phyloP scores from a whole-genome alignment of 2,888 invertebrate species.

The Macaria liturata region DNA sequence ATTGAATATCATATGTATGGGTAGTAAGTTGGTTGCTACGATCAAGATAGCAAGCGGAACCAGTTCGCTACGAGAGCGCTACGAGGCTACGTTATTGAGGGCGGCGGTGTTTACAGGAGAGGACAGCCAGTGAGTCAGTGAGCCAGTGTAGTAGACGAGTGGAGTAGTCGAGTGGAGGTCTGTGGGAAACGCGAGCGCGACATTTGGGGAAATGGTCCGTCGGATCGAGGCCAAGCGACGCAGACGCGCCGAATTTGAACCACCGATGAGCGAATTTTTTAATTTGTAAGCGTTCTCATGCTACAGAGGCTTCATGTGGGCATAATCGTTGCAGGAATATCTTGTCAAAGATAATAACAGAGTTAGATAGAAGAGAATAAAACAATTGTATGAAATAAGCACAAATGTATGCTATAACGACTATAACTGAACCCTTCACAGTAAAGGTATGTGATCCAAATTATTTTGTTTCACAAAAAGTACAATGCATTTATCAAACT shows the following conservation, averaged over 20 bases:
- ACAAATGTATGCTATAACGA: no score
- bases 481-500: not conserved
- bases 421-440: no score
- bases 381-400: no score
- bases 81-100: constrained; percentile 38
- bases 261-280: no score
- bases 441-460: not conserved
- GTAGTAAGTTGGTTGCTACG: constrained; percentile 7
- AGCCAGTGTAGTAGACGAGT: constrained; percentile 55
- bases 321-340: no score
- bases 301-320: no score
- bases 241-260: not conserved
- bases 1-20: no score
- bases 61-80: constrained; percentile 41
- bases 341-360: no score
- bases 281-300: no score
- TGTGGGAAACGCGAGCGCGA: constrained; percentile 59
- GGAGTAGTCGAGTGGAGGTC: constrained; percentile 53
- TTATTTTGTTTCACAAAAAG: constrained; percentile 1
- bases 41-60: no score
- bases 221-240: constrained; percentile 49
- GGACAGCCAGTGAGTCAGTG: constrained; percentile 45
- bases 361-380: no score
- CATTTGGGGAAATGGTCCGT: constrained; percentile 65
- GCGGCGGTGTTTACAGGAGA: constrained; percentile 29